Base-by-base conservation (phyloP, 2,113 vertebrate species). In the Siniperca knerii region DNA sequence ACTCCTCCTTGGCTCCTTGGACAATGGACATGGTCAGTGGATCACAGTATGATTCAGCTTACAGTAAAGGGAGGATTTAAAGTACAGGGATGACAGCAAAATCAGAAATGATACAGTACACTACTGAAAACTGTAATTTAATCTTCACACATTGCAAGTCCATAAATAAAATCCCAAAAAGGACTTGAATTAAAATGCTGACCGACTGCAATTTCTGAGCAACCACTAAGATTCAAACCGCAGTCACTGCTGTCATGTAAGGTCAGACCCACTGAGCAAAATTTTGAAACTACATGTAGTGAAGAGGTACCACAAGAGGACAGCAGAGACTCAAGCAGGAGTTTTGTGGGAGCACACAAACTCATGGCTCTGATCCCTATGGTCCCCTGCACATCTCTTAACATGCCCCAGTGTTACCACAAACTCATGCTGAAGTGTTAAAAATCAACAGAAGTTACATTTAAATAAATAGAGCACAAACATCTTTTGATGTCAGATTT, bases 281-380 rank as follows among this genome's bases (percentile, higher is more conserved):
- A 37, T 48, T 1, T 6, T 37, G 8, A n/a, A 40, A 21, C 20
- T 0, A 29, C 15, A 69, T 44, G 35, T n/a, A 25, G 7, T 21
- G 4, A 5, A 0, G 48, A 57, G n/a, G 58, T 18, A 46, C 77
- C 85, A 90, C 77, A 77, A 6, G 90, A 65, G 67, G 86, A 84
- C 77, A 90, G 77, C 76, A 89, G 73, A 85, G 65, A 66, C 62
- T 48, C 25, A 29, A 25, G 2, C 35, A 67, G 50, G 68, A 66
- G 16, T 69, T 70, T 15, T 57, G 7, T 5, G 29, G 7, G 3
- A 58, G 25, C 11, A 8, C 62, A 61, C 25, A 35, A 5, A 58
- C 46, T 55, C 65, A 46, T 15, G 33, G 57, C 16, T 61, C n/a
- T 46, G 1, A 3, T 50, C 20, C 18, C 42, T 65, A 7, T 29